phyloP scores from a whole-genome alignment of 2,797 vertebrate species.

The Chaenodraco wilsoni region DNA sequence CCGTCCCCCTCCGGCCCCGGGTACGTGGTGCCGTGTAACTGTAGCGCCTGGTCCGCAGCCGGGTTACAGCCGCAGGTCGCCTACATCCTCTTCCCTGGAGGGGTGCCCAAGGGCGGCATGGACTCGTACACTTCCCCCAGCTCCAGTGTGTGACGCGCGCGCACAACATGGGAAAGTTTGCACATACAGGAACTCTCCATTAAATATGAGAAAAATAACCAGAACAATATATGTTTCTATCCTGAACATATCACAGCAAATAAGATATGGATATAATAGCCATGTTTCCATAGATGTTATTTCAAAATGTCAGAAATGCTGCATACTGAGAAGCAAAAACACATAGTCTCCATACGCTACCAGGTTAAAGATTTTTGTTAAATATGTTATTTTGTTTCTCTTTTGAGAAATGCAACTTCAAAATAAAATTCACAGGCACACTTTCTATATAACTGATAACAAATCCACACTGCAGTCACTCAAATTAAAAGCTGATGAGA shows the following conservation, averaged over 20 bases:
- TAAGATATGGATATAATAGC: neutral
- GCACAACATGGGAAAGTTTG: constrained; percentile 4
- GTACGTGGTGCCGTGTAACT: constrained; percentile 94
- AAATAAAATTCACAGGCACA: neutral
- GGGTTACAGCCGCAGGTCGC: constrained; percentile 93
- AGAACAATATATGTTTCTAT: neutral
- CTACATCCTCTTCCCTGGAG: constrained; percentile 94
- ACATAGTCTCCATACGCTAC: neutral
- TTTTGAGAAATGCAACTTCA: constrained; percentile 3
- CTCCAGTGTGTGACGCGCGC: constrained; percentile 73
- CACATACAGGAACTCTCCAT: constrained; percentile 9
- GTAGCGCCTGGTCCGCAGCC: constrained; percentile 92
- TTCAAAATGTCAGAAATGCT: neutral
- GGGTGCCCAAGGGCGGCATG: constrained; percentile 88
- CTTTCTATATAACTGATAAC: neutral
- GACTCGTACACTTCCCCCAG: constrained; percentile 89
- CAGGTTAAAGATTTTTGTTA: neutral
- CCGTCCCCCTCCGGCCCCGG: constrained; percentile 90
- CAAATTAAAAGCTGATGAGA: neutral
- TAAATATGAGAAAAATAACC: neutral
- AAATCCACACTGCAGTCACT: neutral
- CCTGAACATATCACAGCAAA: neutral
- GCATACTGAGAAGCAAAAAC: neutral
- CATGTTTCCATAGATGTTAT: neutral
- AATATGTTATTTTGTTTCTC: constrained; percentile 17